Base-by-base conservation (phyloP, 2,113 vertebrate genomes). In the Myotis davidii region DNA sequence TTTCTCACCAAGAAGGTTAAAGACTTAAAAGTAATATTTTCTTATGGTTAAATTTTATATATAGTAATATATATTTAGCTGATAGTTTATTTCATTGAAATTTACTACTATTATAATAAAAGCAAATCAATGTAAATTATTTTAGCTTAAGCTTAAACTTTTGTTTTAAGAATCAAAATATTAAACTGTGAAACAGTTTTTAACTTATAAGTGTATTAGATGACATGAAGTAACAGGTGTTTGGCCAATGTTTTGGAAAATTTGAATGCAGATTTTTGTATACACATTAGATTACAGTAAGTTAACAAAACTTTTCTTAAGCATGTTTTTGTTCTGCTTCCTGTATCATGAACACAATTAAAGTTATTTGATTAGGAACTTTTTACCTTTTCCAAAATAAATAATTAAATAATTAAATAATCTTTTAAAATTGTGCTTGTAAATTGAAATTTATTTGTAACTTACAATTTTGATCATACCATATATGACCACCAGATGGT, bases 401-500 rank as follows among this genome's bases (percentile, higher is more conserved):
- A 21, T 0, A 21, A 34, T n/a, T n/a, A n/a, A n/a, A n/a, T n/a
- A n/a, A 56, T 74, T 42, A 85, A 74, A 78, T 77, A 32, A 32
- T 23, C 16, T 21, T 34, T 65, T 92, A 27, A 73, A 96, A 54
- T 82, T 17, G 0, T 69, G 9, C 32, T 54, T 50, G 0, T 48
- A 6, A 45, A 29, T 45, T 90, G 29, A 81, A 90, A 93, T 64
- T 16, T 85, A 64, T 18, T 84, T 18, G n/a, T 42, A 67, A 67
- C 13, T 6, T 29, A 29, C 23, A 42, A 11, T 9, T 45, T 70
- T 29, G 4, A 9, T 76, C 8, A 65, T 88, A 88, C 54, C 23
- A 85, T 0, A 25, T 0, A 0, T 1, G 0, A 59, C 88, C 97
- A 97, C 95, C 88, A 97, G 97, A 83, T 97, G 97, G 96, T 1